Base-by-base conservation (phyloP, 53 echinoderm and acorn worm species). In the Actinopyga echinites region DNA sequence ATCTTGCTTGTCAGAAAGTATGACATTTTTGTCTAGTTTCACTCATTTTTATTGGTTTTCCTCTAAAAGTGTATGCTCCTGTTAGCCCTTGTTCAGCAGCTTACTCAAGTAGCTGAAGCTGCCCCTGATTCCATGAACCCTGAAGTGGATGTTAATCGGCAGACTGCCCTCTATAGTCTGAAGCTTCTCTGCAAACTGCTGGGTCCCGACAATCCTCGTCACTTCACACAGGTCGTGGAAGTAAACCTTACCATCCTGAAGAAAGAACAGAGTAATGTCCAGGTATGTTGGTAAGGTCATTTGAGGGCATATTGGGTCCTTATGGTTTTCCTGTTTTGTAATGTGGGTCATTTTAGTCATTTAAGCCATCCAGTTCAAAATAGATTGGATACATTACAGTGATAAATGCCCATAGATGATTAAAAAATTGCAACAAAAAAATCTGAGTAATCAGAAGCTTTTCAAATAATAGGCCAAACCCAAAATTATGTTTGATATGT, bases 91-190 rank as follows among this genome's bases (percentile, higher is more conserved):
- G 65, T 93, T 25, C 80, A 49, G 26, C 85, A 83, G 9, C 85
- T 96, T 36, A 40, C 87, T 37, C n/a, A 77, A 24, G 85, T 93
- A 34, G 90, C 88, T 19, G 88, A 64, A 60, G 80, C 91, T 71
- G 75, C 85, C 26, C 86, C 78, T 29, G 84, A 85, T 32, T 32
- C 56, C 28, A 79, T 52, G 26, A 36, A 57, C 0, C 89, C 89
- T 1, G 96, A 96, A 54, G 83, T 93, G 21, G 87, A 91, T 59
- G 79, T 93, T 54, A 93, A 96, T 62, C 86, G 91, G 0, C 96
- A 96, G 85, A 96, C 96, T 44, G 96, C 96, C 91, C 96, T 96
- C 83, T 96, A 87, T 37, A 96, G 93, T 86, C 85, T 96, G 74
- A 96, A 96, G 64, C 83, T 93, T 23, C 83, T 96, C 5, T 93